Evolutionary conservation across 1,140 invertebrate species (phyloP).

Genomic region (Leptinotarsa texana): DNA sequence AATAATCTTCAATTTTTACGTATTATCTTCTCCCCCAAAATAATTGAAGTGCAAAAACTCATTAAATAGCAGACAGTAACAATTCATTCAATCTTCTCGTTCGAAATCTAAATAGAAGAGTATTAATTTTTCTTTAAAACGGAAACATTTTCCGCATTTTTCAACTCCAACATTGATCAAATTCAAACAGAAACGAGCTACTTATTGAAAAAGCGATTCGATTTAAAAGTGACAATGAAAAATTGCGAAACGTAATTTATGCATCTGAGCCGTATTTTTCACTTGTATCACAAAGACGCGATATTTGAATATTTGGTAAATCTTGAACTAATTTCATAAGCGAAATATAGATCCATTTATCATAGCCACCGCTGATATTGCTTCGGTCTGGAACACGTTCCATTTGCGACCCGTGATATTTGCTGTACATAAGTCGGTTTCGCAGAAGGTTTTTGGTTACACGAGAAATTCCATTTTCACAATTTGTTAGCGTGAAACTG

Average conservation of each 20-base stretch:
- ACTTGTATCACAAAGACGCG: slow-evolving; percentile 24
- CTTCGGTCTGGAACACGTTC: slow-evolving; percentile 15
- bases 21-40: too few relatives aligned
- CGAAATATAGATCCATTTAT: slow-evolving; percentile 29
- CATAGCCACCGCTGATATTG: slow-evolving; percentile 18
- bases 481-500: neutral
- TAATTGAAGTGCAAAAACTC: too few relatives aligned
- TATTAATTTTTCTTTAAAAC: neutral
- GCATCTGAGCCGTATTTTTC: slow-evolving; percentile 22
- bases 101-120: too few relatives aligned
- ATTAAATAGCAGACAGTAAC: too few relatives aligned
- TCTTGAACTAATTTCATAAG: slow-evolving; percentile 28
- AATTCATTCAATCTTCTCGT: too few relatives aligned
- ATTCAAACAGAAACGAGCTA: neutral
- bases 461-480: neutral
- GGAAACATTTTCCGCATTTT: neutral
- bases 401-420: slow-evolving; percentile 17
- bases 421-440: neutral
- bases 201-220: slow-evolving; percentile 12
- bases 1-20: too few relatives aligned
- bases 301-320: slow-evolving; percentile 26
- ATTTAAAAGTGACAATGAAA: slow-evolving; percentile 23
- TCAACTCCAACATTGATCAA: neutral
- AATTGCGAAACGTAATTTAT: slow-evolving; percentile 27
- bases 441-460: neutral